Evolutionary conservation across 2,888 invertebrate species (phyloP).

Genomic region (Tenthredo distinguenda): DNA sequence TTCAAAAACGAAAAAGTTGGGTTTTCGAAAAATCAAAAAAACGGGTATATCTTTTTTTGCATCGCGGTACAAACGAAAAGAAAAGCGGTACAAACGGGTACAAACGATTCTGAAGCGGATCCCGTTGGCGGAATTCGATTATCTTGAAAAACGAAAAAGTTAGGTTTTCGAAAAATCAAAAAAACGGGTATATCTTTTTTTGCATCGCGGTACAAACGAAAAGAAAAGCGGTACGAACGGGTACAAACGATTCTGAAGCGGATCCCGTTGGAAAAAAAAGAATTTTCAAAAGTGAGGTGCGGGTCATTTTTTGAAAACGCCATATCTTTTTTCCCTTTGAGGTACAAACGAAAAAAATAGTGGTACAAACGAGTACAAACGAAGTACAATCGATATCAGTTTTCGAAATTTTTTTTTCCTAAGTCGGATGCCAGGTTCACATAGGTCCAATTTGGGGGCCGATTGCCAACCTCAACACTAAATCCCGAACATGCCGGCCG

Average conservation of each 20-base stretch:
- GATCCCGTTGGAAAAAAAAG: too few species aligned
- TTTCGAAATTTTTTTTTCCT: background rate
- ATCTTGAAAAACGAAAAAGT: too few species aligned
- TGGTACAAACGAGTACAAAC: too few species aligned
- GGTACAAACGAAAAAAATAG: too few species aligned
- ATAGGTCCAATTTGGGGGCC: too few species aligned
- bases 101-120: background rate
- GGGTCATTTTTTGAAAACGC: background rate
- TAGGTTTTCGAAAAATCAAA: too few species aligned
- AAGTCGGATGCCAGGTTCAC: conserved; percentile 13
- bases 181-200: background rate
- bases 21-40: too few species aligned
- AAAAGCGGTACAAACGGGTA: background rate
- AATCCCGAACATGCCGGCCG: too few species aligned
- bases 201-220: background rate
- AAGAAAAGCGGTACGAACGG: background rate
- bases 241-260: too few species aligned
- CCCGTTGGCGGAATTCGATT: too few species aligned
- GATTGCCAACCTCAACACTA: too few species aligned
- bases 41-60: background rate
- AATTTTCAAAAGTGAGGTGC: background rate
- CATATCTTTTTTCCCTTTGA: background rate
- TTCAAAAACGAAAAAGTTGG: too few species aligned
- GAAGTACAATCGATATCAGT: background rate
- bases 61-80: background rate